Evolutionary conservation across 2,113 vertebrate species (phyloP).

Genomic region (Eudorcas thomsonii): DNA sequence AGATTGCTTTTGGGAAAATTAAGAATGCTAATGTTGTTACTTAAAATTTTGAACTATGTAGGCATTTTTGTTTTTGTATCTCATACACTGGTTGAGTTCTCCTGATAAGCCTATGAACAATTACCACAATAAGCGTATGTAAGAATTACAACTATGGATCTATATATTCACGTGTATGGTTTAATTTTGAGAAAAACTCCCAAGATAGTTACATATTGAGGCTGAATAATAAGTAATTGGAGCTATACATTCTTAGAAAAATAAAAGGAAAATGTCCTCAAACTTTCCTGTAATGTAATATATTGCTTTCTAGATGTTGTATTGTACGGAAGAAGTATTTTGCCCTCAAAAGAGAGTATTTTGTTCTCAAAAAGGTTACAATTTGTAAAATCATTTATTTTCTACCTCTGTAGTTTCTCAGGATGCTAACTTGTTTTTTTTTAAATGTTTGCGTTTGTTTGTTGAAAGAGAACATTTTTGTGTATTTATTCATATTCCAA

Average conservation of each 20-base stretch:
- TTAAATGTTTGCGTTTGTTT: not conserved
- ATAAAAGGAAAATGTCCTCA: not conserved
- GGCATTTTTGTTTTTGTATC: not conserved
- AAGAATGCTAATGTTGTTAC: not conserved
- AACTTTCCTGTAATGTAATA: not conserved
- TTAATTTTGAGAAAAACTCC: conserved; percentile 9
- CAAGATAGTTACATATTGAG: not conserved
- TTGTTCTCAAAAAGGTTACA: not conserved
- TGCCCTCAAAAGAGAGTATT: not conserved
- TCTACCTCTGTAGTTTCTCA: not conserved
- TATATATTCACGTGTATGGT: not conserved
- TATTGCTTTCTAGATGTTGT: not conserved
- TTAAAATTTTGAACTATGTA: not conserved
- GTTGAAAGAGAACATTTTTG: not conserved
- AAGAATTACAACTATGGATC: not conserved
- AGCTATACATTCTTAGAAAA: not conserved
- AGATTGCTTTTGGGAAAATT: not conserved
- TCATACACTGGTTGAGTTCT: not conserved
- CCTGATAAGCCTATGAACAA: not conserved
- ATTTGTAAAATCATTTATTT: not conserved
- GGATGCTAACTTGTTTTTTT: not conserved
- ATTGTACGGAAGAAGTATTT: not conserved
- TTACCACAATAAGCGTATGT: not conserved
- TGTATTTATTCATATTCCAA: not conserved
- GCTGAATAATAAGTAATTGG: not conserved